Percentiles rank a stretch among this genome's conserved stretches.
Conservation (phyloP, 1,140 invertebrate species). For the Oreohelix idahoensis region DNA sequence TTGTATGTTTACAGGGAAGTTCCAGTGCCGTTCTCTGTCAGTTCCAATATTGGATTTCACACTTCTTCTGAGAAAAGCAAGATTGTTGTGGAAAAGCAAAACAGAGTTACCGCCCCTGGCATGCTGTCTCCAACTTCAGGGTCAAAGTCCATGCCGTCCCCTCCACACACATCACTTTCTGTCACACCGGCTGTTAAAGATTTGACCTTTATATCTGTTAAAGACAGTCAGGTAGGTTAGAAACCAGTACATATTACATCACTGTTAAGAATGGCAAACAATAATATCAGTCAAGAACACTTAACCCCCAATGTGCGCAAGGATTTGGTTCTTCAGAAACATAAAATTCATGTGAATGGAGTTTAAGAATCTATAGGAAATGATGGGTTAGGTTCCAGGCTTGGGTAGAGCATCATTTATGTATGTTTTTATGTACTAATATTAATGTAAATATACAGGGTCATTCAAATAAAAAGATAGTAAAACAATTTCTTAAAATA, state of each 20-base stretch:
- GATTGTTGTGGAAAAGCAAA: slow-evolving; percentile 86
- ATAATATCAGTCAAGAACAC: no score
- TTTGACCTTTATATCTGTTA: background rate
- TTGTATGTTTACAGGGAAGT: slow-evolving; percentile 74
- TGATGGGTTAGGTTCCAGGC: no score
- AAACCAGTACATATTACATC: no score
- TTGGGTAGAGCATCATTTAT: no score
- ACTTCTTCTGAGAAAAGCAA: slow-evolving; percentile 85
- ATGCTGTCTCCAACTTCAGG: slow-evolving; percentile 47
- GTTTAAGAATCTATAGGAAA: no score
- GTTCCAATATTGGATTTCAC: slow-evolving; percentile 78
- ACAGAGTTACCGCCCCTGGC: slow-evolving; percentile 75
- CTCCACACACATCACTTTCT: slow-evolving; percentile 14
- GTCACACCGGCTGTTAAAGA: background rate
- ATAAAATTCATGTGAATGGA: background rate
- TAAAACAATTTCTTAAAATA: no score
- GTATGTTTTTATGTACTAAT: no score
- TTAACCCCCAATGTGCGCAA: no score
- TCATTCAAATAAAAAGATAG: no score
- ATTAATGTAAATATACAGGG: no score
- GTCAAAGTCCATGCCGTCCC: slow-evolving; percentile 39
- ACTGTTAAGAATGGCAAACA: no score
- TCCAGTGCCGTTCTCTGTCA: slow-evolving; percentile 71
- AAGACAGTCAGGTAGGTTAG: slow-evolving; percentile 15
- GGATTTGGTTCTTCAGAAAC: background rate